A percentile compares a stretch with the other conserved stretches of the same genome.
phyloP scores from a whole-genome alignment of 2,113 vertebrate genomes.

The Brienomyrus longianalis region DNA sequence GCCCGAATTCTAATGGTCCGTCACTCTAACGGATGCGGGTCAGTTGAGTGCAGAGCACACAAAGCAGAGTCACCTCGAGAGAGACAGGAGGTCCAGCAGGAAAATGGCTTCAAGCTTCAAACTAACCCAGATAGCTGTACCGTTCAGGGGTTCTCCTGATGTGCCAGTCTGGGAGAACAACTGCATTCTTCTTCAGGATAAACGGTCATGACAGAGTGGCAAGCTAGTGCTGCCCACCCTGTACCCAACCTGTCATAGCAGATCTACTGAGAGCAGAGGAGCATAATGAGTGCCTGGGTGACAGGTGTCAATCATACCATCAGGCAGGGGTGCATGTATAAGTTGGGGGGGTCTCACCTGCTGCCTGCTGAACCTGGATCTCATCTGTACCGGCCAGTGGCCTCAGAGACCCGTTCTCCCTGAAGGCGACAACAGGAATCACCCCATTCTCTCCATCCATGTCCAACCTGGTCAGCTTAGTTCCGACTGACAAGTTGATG shows the following conservation, averaged over 20 bases:
- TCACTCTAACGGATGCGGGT: constrained; percentile 24
- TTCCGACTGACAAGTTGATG: constrained; percentile 73
- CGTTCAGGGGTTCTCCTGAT: constrained; percentile 14
- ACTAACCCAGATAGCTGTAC: background rate
- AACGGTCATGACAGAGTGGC: constrained; percentile 44
- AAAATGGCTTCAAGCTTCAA: constrained; percentile 6
- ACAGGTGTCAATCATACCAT: background rate
- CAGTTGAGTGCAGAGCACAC: constrained; percentile 47
- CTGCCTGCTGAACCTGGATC: constrained; percentile 72
- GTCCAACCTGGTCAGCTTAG: constrained; percentile 70
- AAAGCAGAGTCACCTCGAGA: constrained; percentile 57
- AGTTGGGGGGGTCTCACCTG: constrained; percentile 61
- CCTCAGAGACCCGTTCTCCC: constrained; percentile 76
- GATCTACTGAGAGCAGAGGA: constrained; percentile 50
- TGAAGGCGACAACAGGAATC: constrained; percentile 79
- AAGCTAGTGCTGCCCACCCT: constrained; percentile 50
- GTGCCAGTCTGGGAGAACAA: constrained; percentile 12
- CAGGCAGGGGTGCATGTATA: background rate
- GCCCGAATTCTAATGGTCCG: constrained; percentile 33
- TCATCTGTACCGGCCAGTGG: constrained; percentile 73
- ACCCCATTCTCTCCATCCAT: constrained; percentile 60
- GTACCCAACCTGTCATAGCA: constrained; percentile 64
- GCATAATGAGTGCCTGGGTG: background rate
- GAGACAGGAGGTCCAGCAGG: constrained; percentile 37
- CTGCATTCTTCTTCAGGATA: constrained; percentile 46